phyloP scores from a whole-genome alignment of 2,113 vertebrate species.

The Grammomys dolichurus region DNA sequence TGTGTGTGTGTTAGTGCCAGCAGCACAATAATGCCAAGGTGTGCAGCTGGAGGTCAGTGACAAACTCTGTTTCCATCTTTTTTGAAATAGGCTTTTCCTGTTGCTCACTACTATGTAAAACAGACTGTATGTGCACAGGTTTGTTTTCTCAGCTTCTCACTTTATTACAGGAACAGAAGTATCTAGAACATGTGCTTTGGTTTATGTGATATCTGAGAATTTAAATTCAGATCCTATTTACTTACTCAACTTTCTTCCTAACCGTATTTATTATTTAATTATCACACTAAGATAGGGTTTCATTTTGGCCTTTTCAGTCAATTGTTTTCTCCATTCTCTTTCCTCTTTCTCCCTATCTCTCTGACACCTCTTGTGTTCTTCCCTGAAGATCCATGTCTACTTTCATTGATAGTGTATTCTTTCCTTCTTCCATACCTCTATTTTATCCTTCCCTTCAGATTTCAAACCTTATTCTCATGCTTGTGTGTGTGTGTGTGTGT shows the following conservation, averaged over 20 bases:
- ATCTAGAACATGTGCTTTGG: neutral
- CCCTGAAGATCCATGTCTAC: neutral
- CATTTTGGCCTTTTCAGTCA: neutral
- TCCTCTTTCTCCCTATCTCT: neutral
- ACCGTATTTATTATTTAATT: neutral
- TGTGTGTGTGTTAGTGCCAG: neutral
- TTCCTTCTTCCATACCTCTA: neutral
- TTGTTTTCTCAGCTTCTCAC: no score
- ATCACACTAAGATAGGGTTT: neutral
- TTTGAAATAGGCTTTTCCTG: neutral
- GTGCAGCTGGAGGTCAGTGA: neutral
- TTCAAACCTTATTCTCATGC: neutral
- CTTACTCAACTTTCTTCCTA: neutral
- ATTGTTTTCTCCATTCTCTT: neutral
- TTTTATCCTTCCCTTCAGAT: no score
- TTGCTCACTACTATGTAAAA: neutral
- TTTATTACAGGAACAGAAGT: no score
- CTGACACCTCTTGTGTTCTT: neutral
- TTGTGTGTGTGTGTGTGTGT: neutral
- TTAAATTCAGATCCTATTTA: neutral
- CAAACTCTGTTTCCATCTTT: neutral
- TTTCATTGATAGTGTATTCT: neutral
- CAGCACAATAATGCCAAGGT: neutral
- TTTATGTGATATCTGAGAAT: neutral
- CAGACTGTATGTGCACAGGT: neutral